A percentile compares a stretch with the other conserved stretches of the same genome.
Evolutionary conservation across 2,888 invertebrate genomes (phyloP).

Genomic region (Scaptomyza caliginosa): DNA sequence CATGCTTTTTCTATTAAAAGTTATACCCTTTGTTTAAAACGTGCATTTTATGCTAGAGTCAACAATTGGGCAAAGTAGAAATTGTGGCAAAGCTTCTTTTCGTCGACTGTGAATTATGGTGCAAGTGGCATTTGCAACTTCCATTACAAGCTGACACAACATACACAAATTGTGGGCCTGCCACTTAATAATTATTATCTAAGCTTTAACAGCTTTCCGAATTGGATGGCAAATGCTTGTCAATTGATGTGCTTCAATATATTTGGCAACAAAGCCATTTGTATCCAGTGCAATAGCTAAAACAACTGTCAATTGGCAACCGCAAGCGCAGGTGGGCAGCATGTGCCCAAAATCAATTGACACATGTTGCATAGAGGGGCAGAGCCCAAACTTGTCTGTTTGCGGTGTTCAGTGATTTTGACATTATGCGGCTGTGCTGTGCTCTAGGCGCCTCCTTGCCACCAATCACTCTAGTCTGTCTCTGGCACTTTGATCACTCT

Average conservation of each 20-base stretch:
- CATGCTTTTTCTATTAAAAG: neutral
- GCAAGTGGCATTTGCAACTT: neutral
- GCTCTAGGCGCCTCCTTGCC: neutral
- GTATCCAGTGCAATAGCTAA: neutral
- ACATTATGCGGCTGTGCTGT: constrained; percentile 41
- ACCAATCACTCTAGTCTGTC: constrained; percentile 13
- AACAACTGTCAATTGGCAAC: constrained; percentile 4
- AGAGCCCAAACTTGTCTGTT: constrained; percentile 34
- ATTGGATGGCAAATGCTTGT: neutral
- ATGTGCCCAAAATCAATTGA: constrained; percentile 53
- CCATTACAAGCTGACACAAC: neutral
- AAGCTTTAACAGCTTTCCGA: neutral
- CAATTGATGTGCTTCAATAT: constrained; percentile 10
- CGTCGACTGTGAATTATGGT: neutral
- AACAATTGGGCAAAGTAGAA: constrained; percentile 61
- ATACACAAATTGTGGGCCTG: neutral
- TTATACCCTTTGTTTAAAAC: constrained; percentile 44
- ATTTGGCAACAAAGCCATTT: neutral
- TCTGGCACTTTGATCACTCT: constrained; percentile 58
- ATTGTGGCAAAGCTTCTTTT: too few relatives aligned
- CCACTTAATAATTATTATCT: neutral
- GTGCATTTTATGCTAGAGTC: constrained; percentile 67
- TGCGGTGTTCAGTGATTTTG: constrained; percentile 58
- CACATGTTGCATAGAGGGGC: constrained; percentile 61
- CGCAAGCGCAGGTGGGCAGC: constrained; percentile 1